Evolutionary conservation across 1,140 invertebrate species (phyloP).

Genomic region (Maniola jurtina): DNA sequence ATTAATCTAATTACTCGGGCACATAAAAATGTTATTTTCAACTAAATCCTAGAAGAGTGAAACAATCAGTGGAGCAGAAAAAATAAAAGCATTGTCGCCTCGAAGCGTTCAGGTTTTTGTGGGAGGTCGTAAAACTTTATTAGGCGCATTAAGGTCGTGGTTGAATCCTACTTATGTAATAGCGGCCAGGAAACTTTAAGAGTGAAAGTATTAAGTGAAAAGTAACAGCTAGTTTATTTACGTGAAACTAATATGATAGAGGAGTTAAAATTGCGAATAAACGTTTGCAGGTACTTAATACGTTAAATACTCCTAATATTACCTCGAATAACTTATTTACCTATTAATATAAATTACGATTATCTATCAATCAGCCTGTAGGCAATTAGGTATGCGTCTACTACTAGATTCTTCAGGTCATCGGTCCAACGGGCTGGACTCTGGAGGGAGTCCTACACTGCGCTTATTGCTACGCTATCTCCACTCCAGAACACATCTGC

Average conservation of each 20-base stretch:
- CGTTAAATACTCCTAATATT: no score
- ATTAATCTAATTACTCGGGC: not conserved
- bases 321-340: no score
- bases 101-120: constrained; percentile 71
- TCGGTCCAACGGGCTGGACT: no score
- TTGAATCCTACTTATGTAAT: constrained; percentile 78
- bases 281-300: no score
- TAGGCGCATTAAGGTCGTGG: constrained; percentile 77
- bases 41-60: constrained; percentile 60
- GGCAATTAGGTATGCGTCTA: no score
- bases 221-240: constrained; percentile 24
- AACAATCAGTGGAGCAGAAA: constrained; percentile 75
- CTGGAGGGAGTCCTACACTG: no score
- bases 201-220: constrained; percentile 74
- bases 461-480: no score
- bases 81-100: constrained; percentile 77
- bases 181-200: constrained; percentile 71
- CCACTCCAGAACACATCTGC: no score
- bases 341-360: no score
- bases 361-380: no score
- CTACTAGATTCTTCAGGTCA: no score
- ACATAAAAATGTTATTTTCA: constrained; percentile 31
- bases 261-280: not conserved
- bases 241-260: not conserved
- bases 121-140: constrained; percentile 77